Base-by-base conservation (phyloP, 2,797 vertebrate species). In the Syngnathus rostellatus region DNA sequence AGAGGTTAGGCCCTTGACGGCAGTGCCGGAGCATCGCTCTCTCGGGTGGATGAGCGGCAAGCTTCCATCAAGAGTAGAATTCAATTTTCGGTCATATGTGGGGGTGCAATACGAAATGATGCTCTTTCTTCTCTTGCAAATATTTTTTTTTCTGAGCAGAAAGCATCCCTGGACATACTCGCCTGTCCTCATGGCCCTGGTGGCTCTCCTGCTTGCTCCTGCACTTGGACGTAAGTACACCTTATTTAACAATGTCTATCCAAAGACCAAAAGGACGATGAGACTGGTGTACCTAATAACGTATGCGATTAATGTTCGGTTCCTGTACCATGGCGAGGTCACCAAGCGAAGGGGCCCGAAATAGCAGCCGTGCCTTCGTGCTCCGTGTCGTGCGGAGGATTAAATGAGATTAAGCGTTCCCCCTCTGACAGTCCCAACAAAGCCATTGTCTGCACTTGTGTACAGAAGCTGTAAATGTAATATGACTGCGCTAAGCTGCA, bases 181-280 rank as follows among this genome's bases (percentile, higher is more conserved):
- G 21, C 67, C 72, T 8, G 54, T 76, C 61, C 79, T 65, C 0
- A 1, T 85, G 76, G 78, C 74, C 53, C 77, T 90, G 50, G 75
- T 89, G 58, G 79, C 74, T 25, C 12, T 86, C 16, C 72, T 89
- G 43, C 65, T 87, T 5, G 6, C 78, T 65, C 84, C 87, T 21
- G 84, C 81, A 25, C 70, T 83, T 8, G 89, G 86, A 79, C 87
- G 90, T 91, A 83, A 91, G 90, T 91, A 25, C 45, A 6, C 9
- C 17, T 10, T 53, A 54, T 54, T 50, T 50, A 50, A 31, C 31
- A 31, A 31, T 31, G 31, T 31, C 31, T 31, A 31, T 31, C 31
- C 31, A 31, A 31, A 31, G 31, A 31, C 31, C 31, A 31, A 23
- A 17, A 17, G 2, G 6, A 6, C 6, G 10, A 53, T 53, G 4